Conservation (phyloP, 1,140 invertebrate genomes). For the Musca vetustissima region DNA sequence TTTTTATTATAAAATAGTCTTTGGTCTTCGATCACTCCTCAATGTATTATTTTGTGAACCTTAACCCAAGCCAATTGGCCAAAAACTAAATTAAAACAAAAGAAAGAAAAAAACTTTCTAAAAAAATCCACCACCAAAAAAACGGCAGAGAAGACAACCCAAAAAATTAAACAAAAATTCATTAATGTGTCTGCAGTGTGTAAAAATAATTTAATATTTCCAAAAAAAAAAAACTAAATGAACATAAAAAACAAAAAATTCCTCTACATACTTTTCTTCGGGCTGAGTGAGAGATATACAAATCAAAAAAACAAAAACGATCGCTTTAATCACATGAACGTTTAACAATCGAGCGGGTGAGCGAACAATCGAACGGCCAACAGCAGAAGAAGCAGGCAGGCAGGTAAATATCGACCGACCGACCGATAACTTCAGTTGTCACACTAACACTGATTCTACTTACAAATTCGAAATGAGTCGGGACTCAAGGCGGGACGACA, state of each 20-base stretch:
- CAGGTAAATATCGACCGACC: no score
- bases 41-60: no score
- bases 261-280: neutral
- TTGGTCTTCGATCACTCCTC: no score
- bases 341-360: neutral
- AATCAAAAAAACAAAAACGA: neutral
- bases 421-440: slow-evolving; percentile 17
- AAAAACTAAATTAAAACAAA: no score
- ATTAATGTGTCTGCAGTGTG: neutral
- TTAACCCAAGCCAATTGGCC: no score
- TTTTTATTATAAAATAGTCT: no score
- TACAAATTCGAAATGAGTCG: slow-evolving; percentile 8
- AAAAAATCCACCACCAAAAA: no score
- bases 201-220: slow-evolving; percentile 15
- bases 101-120: no score
- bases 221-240: slow-evolving; percentile 5
- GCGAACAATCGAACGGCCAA: neutral
- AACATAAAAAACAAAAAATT: neutral
- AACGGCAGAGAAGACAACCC: no score
- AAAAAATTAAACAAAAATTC: no score
- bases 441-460: slow-evolving; percentile 12
- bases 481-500: slow-evolving; percentile 8
- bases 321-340: neutral
- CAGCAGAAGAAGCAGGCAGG: neutral
- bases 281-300: neutral